Base-by-base conservation (phyloP, 2,113 vertebrate species). In the Ellobius talpinus region DNA sequence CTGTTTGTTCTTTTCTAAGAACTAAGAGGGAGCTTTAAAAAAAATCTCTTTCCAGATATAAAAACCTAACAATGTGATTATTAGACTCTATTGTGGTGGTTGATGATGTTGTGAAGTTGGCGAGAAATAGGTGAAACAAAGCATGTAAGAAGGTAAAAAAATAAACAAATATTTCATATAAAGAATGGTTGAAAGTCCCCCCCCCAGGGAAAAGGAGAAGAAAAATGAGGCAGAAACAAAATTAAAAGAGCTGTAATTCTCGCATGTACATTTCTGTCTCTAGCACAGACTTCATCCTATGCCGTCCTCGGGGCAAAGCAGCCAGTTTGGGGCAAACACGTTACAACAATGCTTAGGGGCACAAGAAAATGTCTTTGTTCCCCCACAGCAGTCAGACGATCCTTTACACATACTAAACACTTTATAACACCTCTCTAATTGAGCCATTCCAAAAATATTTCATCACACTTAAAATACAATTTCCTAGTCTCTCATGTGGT, bases 371-470 rank as follows among this genome's bases (percentile, higher is more conserved):
- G 29, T 79, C n/a, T 89, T 79, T 47, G 39, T 81, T 92, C 31
- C 39, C 58, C 21, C 21, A 58, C 10, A 94, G 47, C 36, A 81
- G 76, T 66, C n/a, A 73, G 74, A 65, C 47, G 65, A 72, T 74
- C 85, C 73, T 91, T 96, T 68, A 47, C 63, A 76, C 65, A 8
- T 45, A 82, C 33, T 58, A 85, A 84, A 77, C 29, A 70, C 31
- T 58, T 87, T 42, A 24, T 42, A 87, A 86, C 10, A 47, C 14
- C 84, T 70, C 21, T 91, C 61, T 78, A 92, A 87, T 87, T n/a
- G 78, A 96, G 74, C 50, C 31, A 93, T 89, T 68, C 82, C 63
- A 93, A 70, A 91, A 89, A 87, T 33, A 68, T 42, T 47, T 90
- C 26, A 88, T 70, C 42, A 66, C 39, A 70, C 90, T 26, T 63